These are phyloP conservation scores for Lordiphosa andalusiaca DNA, from an alignment of 2,888 invertebrate species.

Conservation along the genomic window DNA sequence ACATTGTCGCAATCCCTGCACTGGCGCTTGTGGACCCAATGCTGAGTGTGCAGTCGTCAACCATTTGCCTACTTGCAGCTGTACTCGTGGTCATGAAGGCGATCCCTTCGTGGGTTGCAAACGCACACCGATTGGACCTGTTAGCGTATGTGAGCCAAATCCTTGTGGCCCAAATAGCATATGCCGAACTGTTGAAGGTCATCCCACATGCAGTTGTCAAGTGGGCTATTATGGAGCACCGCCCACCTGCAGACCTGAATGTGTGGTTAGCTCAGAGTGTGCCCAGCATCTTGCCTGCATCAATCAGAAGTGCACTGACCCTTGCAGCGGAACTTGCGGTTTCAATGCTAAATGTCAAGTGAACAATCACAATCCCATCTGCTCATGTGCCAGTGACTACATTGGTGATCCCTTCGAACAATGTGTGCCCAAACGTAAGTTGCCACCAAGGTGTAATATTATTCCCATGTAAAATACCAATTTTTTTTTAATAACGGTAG, in stretches of 20 bases:
- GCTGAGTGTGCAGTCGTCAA: slow-evolving; percentile 91
- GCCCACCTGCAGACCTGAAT: slow-evolving; percentile 88
- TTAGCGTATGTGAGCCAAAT: slow-evolving; percentile 87
- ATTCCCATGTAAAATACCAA: neutral
- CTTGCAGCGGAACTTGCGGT: slow-evolving; percentile 89
- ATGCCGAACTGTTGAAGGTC: slow-evolving; percentile 86
- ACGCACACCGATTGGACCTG: slow-evolving; percentile 79
- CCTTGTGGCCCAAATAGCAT: slow-evolving; percentile 90
- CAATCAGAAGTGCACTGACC: slow-evolving; percentile 88
- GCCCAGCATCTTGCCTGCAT: slow-evolving; percentile 87
- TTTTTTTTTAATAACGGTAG: slow-evolving; percentile 51
- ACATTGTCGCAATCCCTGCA: slow-evolving; percentile 92
- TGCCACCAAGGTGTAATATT: neutral
- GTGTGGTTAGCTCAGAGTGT: slow-evolving; percentile 89
- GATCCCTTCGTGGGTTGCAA: slow-evolving; percentile 92
- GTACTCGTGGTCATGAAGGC: slow-evolving; percentile 87
- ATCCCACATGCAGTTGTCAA: slow-evolving; percentile 89
- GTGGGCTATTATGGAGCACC: slow-evolving; percentile 88
- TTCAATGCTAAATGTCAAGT: slow-evolving; percentile 89
- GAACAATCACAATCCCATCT: slow-evolving; percentile 89
- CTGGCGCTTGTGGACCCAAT: slow-evolving; percentile 90
- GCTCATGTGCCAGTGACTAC: slow-evolving; percentile 86
- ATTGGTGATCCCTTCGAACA: slow-evolving; percentile 89
- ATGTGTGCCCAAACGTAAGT: slow-evolving; percentile 82
- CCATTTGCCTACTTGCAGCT: slow-evolving; percentile 91